phyloP scores from a whole-genome alignment of 64 coral and sea anemone species.

The Porites australiensis region DNA sequence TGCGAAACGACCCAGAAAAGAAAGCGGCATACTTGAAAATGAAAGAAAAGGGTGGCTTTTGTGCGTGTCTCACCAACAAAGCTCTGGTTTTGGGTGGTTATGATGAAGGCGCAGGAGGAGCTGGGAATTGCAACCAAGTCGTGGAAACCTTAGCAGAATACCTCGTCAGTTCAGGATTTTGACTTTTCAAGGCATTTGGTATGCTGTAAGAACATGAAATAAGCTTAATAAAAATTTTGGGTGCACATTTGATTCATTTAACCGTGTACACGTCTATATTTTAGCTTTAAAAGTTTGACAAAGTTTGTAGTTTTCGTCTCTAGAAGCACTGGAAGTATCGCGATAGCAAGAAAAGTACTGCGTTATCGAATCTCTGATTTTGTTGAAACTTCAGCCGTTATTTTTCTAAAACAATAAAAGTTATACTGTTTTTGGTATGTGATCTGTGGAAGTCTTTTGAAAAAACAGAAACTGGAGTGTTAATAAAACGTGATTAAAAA shows the following conservation, averaged over 20 bases:
- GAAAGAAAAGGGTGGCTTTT: slow-evolving; percentile 91
- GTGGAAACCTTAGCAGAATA: slow-evolving; percentile 81
- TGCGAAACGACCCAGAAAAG: slow-evolving; percentile 80
- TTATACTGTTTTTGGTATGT: neutral
- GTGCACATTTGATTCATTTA: too few species aligned
- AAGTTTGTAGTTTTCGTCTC: neutral
- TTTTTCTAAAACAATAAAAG: neutral
- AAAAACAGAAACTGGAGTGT: too few species aligned
- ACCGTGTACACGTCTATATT: neutral
- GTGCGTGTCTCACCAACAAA: slow-evolving; percentile 80
- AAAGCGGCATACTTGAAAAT: slow-evolving; percentile 88
- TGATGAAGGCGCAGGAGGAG: slow-evolving; percentile 79
- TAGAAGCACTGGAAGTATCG: slow-evolving; percentile 23
- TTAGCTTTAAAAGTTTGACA: neutral
- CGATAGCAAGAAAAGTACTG: neutral
- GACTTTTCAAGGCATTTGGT: neutral
- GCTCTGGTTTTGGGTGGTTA: slow-evolving; percentile 85
- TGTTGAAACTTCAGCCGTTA: neutral
- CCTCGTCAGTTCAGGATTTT: slow-evolving; percentile 75
- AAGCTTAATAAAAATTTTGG: too few species aligned
- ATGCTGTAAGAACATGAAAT: neutral
- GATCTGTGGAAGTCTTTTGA: too few species aligned
- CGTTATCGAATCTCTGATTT: neutral
- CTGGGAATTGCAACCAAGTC: slow-evolving; percentile 88
- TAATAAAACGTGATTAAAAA: too few species aligned